These are phyloP conservation scores for Lacanobia oleracea DNA, from an alignment of 2,888 invertebrate species.

Conservation along the genomic window DNA sequence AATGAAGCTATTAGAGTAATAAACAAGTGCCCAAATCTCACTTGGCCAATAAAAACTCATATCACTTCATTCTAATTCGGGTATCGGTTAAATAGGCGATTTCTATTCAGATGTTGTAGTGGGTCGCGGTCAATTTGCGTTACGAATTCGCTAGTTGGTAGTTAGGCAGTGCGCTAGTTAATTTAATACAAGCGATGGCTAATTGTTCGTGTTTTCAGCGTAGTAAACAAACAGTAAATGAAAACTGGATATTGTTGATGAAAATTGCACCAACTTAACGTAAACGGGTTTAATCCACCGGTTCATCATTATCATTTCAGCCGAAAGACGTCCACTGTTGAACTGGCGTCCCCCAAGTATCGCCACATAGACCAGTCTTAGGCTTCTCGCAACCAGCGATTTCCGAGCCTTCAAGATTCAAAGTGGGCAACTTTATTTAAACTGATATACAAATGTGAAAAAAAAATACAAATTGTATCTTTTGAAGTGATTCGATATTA, in stretches of 20 bases:
- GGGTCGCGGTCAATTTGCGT: conserved; percentile 78
- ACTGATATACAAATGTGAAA: too few relatives aligned
- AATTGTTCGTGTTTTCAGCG: conserved; percentile 55
- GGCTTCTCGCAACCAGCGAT: background rate
- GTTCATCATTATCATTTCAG: background rate
- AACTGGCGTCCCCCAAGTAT: background rate
- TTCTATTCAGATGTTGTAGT: conserved; percentile 80
- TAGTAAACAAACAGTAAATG: conserved; percentile 7
- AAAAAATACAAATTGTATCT: background rate
- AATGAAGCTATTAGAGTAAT: background rate
- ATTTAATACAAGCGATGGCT: conserved; percentile 76
- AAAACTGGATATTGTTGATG: background rate
- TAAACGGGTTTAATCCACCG: too few relatives aligned
- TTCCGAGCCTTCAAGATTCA: background rate
- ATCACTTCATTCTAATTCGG: conserved; percentile 54
- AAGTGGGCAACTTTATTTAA: background rate
- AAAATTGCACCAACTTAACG: background rate
- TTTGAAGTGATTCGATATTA: background rate
- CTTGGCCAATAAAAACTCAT: conserved; percentile 51
- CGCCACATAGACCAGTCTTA: background rate
- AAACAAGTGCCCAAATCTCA: conserved; percentile 30
- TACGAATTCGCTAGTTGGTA: conserved; percentile 77
- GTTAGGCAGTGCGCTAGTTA: conserved; percentile 73
- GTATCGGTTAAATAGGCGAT: conserved; percentile 67
- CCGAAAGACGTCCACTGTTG: background rate